Percentiles rank a stretch among this genome's conserved stretches.
Conservation (phyloP, 2,888 invertebrate species). For the Sphecodes monilicornis region DNA sequence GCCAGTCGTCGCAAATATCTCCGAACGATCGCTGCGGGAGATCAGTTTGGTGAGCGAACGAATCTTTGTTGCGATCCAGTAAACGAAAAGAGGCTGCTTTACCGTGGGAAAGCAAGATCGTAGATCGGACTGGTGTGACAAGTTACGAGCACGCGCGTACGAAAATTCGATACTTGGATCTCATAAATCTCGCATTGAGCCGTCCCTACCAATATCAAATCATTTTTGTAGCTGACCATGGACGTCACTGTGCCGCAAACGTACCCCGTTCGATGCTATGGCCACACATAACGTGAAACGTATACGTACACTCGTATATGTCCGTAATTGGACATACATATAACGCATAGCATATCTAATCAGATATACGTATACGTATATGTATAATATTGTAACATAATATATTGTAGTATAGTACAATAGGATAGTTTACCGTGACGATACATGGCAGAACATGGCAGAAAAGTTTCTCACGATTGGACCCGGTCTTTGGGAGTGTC, state of each 20-base stretch:
- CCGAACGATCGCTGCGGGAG: conserved; percentile 89
- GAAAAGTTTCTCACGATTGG: conserved; percentile 65
- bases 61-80: neutral
- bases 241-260: conserved; percentile 91
- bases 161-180: conserved; percentile 89
- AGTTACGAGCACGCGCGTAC: conserved; percentile 90
- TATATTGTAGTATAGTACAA: neutral
- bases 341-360: too few species aligned
- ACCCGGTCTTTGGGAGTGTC: conserved; percentile 25
- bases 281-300: conserved; percentile 24
- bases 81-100: conserved; percentile 75
- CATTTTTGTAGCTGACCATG: conserved; percentile 87
- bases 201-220: conserved; percentile 91
- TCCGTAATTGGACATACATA: neutral
- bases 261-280: conserved; percentile 86
- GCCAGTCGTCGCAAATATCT: conserved; percentile 95
- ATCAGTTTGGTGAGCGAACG: neutral
- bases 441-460: conserved; percentile 80
- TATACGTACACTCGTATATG: neutral
- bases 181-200: conserved; percentile 92
- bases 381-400: neutral
- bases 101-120: conserved; percentile 93
- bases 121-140: conserved; percentile 93
- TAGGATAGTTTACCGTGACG: conserved; percentile 80
- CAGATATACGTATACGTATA: too few species aligned